These are phyloP conservation scores for Virgularia gustaviana DNA, from an alignment of 92 coral and sea anemone species.

Conservation along the genomic window DNA sequence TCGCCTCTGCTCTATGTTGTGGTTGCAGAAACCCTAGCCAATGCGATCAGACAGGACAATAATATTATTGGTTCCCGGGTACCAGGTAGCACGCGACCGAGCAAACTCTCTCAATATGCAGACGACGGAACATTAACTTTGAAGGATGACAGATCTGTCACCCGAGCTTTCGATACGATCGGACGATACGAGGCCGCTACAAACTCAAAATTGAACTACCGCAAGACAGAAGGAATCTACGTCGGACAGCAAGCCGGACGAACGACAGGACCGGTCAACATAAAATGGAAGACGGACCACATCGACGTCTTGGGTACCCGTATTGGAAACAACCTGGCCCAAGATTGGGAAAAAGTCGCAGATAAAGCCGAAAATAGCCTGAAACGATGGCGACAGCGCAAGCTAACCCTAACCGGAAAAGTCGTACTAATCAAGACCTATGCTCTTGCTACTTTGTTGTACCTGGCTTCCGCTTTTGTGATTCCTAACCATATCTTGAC, in stretches of 20 bases:
- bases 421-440: constrained; percentile 24
- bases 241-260: constrained; percentile 8
- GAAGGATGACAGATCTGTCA: not conserved
- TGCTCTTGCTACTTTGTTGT: constrained; percentile 41
- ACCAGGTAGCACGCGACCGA: not conserved
- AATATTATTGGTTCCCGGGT: constrained; percentile 30
- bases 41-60: constrained; percentile 18
- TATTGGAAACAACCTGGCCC: not conserved
- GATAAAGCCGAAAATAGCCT: constrained; percentile 28
- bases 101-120: constrained; percentile 3
- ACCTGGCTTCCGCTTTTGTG: constrained; percentile 35
- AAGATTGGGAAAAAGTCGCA: constrained; percentile 26
- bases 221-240: constrained; percentile 11
- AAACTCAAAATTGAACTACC: not conserved
- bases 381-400: constrained; percentile 14
- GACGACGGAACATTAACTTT: not conserved
- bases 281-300: constrained; percentile 16
- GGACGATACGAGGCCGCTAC: not conserved
- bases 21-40: constrained; percentile 26
- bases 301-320: not conserved
- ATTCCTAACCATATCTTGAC: not conserved
- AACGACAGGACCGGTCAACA: not conserved
- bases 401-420: constrained; percentile 37
- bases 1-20: constrained; percentile 42
- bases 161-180: not conserved